Evolutionary conservation across 2,113 vertebrate genomes (phyloP).

Genomic region (Perca fluviatilis): DNA sequence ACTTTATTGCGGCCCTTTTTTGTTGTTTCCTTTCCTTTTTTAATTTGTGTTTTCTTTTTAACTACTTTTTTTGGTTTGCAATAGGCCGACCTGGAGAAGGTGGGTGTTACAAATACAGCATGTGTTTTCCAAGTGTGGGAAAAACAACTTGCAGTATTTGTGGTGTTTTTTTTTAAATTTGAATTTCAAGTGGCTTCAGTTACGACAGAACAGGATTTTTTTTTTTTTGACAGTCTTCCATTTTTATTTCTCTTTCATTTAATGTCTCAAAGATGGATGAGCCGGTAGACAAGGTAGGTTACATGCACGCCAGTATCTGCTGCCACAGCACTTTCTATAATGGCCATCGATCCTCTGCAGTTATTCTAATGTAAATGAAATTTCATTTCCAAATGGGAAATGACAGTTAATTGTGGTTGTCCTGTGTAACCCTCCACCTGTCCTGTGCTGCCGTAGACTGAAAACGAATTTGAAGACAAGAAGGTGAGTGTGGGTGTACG

Average conservation of each 20-base stretch:
- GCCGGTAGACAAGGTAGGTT: constrained; percentile 71
- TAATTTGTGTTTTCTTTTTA: constrained; percentile 32
- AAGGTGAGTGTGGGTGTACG: constrained; percentile 58
- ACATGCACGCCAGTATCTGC: neutral
- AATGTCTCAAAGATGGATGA: constrained; percentile 54
- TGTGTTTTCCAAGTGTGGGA: neutral
- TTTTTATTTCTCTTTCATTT: constrained; percentile 29
- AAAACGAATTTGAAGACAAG: constrained; percentile 48
- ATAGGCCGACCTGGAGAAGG: constrained; percentile 75
- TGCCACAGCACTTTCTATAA: neutral
- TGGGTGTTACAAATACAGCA: constrained; percentile 43
- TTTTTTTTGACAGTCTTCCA: constrained; percentile 32
- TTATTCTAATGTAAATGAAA: constrained; percentile 1
- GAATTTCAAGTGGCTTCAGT: neutral
- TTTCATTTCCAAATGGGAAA: neutral
- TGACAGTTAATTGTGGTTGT: constrained; percentile 27
- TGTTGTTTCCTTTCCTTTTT: neutral
- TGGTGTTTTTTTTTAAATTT: neutral
- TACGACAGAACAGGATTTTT: neutral
- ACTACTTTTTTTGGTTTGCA: constrained; percentile 46
- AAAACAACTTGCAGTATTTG: neutral
- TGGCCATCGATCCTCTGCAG: neutral
- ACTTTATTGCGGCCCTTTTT: neutral
- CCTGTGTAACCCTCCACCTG: constrained; percentile 25
- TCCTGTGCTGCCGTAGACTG: constrained; percentile 41